Evolutionary conservation across 2,888 invertebrate species (phyloP), one percentile per base, ranked within the genome.

Genomic region (Merodon equestris): DNA sequence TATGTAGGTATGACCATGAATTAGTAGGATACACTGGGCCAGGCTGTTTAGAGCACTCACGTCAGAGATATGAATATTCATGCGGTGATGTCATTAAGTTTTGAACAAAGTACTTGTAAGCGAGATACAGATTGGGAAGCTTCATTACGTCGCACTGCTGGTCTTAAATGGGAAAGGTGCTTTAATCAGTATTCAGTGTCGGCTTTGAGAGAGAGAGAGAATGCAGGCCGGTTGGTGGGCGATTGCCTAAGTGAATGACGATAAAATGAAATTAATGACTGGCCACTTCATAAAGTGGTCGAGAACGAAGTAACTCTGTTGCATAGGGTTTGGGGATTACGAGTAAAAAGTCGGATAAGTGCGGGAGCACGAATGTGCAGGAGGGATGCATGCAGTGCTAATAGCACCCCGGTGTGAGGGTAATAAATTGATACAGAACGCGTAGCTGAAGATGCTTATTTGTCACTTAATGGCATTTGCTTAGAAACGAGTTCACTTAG

Each of bases 231-330:
- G 38, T 53, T 17, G 10, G 36, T 36, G 1, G 18, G 17, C 13
- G 38, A 56, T 56, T 56, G 42, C 14, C 44, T 38, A 60, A 54
- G 38, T 61, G 45, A 53, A 64, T 27, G 64, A 14, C 47, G 57
- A 64, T 72, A 53, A 66, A 57, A 53, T 58, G 9, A 54, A 60
- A 67, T 54, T 73, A 60, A 73, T 67, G 66, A 58, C 34, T 58
- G 10, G 42, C 9, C 50, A 40, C 38, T 13, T 57, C 56, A 34
- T 66, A 57, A 53, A 68, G 47, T 38, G 13, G 15, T 9, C 54
- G 18, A 27, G 53, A 67, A 66, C 27, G 27, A 27, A 7, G 27
- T 4, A 27, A 7, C 7, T 27, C 3, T 7, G 7, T 27, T 7
- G 27, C 27, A 27, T 27, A 2, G 27, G 3, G 27, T 27, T 27